Percentiles rank a stretch among this genome's conserved stretches.
These are phyloP conservation scores for Simalia tracyae DNA, from an alignment of 2,797 vertebrate species.

Conservation along the genomic window DNA sequence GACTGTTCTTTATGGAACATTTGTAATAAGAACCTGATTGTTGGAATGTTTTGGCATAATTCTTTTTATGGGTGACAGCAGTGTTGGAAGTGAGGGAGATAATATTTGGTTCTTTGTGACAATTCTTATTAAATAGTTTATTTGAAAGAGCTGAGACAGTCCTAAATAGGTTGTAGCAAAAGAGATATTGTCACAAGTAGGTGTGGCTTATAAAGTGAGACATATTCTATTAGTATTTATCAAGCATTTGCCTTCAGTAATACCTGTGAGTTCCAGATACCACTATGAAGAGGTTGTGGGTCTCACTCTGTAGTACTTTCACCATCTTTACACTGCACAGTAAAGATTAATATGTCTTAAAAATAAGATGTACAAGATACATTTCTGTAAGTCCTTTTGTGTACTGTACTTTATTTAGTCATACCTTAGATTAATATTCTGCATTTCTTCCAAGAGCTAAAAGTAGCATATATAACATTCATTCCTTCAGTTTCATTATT, in stretches of 20 bases:
- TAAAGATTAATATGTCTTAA: background rate
- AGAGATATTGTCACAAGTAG: background rate
- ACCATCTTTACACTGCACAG: background rate
- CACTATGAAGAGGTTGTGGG: background rate
- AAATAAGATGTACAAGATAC: background rate
- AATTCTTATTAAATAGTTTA: background rate
- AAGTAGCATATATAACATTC: background rate
- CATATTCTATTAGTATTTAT: background rate
- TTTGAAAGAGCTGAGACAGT: background rate
- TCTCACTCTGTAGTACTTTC: background rate
- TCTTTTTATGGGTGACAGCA: background rate
- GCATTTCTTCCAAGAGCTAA: background rate
- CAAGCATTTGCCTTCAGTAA: background rate
- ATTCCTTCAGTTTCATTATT: background rate
- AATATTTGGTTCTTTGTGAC: background rate
- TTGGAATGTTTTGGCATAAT: background rate
- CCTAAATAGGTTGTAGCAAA: background rate
- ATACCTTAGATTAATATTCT: background rate
- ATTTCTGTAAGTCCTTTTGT: background rate
- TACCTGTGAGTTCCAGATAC: background rate
- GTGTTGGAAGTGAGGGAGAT: background rate
- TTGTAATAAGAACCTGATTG: background rate
- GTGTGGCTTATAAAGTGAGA: background rate
- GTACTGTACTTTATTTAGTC: background rate
- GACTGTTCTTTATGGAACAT: background rate